Base-by-base conservation (phyloP, 2,113 vertebrate genomes). In the Turdus rufiventris region DNA sequence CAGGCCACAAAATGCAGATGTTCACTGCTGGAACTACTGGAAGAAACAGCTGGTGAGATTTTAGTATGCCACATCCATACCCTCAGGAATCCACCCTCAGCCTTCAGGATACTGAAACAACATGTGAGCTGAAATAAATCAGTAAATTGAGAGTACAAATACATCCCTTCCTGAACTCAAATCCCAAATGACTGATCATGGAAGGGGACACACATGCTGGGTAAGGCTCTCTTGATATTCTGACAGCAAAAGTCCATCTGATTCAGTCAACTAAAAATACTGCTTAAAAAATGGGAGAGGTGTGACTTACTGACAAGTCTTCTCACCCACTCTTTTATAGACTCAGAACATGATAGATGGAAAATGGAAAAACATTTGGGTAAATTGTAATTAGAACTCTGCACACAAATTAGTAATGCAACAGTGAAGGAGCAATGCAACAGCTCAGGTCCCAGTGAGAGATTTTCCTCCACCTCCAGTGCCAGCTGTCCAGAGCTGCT, bases 291-390 rank as follows among this genome's bases (percentile, higher is more conserved):
- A 96, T 95, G 76, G 72, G 88, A 97, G 95, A 96, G 94, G 91
- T 96, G 93, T 97, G 93, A 97, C 94, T 97, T 96, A 93, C 94
- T 97, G 95, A 97, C 95, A 96, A 96, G 93, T 86, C 88, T 96
- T 96, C 92, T 97, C 96, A 92, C 95, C 93, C 92, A 97, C 94
- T 93, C 91, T 81, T 95, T 95, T 31, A 90, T 84, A 96, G 96
- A 94, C 91, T 91, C 93, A 95, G 93, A 96, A 93, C 19, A 88
- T 72, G 96, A 97, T 91, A 88, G 96, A 96, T 91, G 78, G 91
- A 96, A 96, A 93, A 93, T 96, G 94, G 88, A 93, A 95, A 96
- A 97, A 97, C 94, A 91, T 96, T 96, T 96, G 77, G 85, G 90
- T 96, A 96, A 95, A 93, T 90, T 92, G 83, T 95, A 93, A 96